phyloP scores from a whole-genome alignment of 1,140 invertebrate species.

The Drosophila orosa region DNA sequence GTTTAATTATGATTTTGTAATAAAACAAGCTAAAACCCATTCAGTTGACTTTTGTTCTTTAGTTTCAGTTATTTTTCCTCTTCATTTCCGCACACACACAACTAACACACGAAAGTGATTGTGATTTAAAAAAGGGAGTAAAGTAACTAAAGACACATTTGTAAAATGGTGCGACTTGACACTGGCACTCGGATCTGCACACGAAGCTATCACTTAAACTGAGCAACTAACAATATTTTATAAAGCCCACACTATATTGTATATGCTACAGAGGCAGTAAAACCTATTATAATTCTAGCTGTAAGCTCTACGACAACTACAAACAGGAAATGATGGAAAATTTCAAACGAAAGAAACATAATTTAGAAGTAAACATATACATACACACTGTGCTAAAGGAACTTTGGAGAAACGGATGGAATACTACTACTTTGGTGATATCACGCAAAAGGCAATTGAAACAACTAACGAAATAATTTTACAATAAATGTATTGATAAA shows the following conservation, averaged over 20 bases:
- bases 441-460: conserved; percentile 82
- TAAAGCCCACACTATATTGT: conserved; percentile 61
- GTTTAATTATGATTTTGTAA: conserved; percentile 67
- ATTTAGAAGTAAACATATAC: conserved; percentile 31
- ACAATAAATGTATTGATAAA: conserved; percentile 62
- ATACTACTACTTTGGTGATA: conserved; percentile 75
- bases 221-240: conserved; percentile 63
- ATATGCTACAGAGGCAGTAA: conserved; percentile 74
- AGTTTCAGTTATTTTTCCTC: conserved; percentile 9
- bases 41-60: conserved; percentile 18
- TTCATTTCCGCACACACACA: conserved; percentile 57
- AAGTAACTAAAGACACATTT: conserved; percentile 67
- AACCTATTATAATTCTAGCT: conserved; percentile 62
- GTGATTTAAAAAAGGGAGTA: conserved; percentile 74
- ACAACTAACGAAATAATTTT: conserved; percentile 71
- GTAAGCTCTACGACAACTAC: conserved; percentile 63
- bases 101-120: conserved; percentile 76
- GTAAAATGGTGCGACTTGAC: conserved; percentile 58
- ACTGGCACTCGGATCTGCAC: conserved; percentile 33
- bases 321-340: conserved; percentile 26
- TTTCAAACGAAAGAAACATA: conserved; percentile 13
- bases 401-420: conserved; percentile 56
- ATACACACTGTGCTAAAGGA: conserved; percentile 42
- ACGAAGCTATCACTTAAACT: conserved; percentile 42
- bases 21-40: conserved; percentile 47